Evolutionary conservation across 2,113 vertebrate genomes (phyloP).

Genomic region (Neolamprologus sp.): DNA sequence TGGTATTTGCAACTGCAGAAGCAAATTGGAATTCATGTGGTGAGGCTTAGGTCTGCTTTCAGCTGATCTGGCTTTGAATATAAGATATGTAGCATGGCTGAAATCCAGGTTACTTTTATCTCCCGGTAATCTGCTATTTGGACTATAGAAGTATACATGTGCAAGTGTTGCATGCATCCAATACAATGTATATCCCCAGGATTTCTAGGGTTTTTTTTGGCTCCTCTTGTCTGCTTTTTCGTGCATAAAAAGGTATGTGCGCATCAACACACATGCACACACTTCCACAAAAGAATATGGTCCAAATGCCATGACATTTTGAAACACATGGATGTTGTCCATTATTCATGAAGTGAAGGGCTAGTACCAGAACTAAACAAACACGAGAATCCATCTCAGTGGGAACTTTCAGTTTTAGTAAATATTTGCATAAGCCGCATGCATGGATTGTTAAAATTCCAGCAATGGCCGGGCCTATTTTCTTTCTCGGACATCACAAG

Average conservation of each 20-base stretch:
- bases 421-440: constrained; percentile 2
- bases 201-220: accelerated
- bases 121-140: not conserved
- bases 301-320: constrained; percentile 72
- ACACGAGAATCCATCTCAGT: constrained; percentile 7
- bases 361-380: constrained; percentile 3
- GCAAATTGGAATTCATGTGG: constrained; percentile 16
- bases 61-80: constrained; percentile 7
- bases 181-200: not conserved
- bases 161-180: not conserved
- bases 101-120: constrained; percentile 7
- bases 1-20: constrained; percentile 24
- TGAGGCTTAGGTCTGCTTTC: constrained; percentile 27
- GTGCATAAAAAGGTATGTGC: not conserved
- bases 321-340: constrained; percentile 36
- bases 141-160: not conserved
- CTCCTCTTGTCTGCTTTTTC: not conserved
- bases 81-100: not conserved
- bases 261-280: not conserved
- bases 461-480: not conserved
- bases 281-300: not conserved
- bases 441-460: not conserved
- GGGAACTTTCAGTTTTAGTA: not conserved
- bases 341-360: constrained; percentile 64
- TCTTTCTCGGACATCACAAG: not conserved